Base-by-base conservation (phyloP, 2,888 invertebrate species). In the Idaea dimidiata region DNA sequence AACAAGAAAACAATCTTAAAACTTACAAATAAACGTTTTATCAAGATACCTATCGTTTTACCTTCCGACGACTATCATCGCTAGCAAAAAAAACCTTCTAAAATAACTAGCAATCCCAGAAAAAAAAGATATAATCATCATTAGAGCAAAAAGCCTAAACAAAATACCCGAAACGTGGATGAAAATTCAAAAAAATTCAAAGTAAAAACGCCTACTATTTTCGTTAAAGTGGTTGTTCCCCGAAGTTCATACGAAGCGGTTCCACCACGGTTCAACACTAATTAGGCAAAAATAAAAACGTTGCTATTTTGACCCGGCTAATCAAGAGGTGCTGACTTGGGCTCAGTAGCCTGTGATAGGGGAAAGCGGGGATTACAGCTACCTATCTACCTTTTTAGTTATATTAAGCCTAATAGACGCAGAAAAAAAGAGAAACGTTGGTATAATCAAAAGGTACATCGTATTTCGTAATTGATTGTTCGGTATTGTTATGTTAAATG, bases 221-320 rank as follows among this genome's bases (percentile, higher is more conserved):
- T 43, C 43, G 43, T 43, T 43, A 43, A 43, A 43, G 43, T 43
- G 43, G 43, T 43, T 43, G 43, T 43, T 43, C 43, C 43, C 8
- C 14, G 14, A 43, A 43, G 14, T 43, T 14, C 43, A 43, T 64
- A 66, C 69, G 65, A 71, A 76, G 80, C 79, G 64, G 59, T 63
- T 62, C 72, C 63, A 67, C 73, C 75, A 79, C 79, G 64, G 59
- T 63, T 62, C 72, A 62, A 67, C 73, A 68, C 75, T 76, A 77
- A 75, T 79, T 81, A 71, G 63, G 62, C 75, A 76, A 80, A 79
- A 78, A 81, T 78, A 81, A 81, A 80, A 78, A 76, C 72, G 78
- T 72, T 67, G 71, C 75, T 76, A 72, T 78, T 80, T 81, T 70
- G 72, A 70, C 69, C 43, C 17, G 70, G 68, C 78, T 80, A 80